phyloP scores from a whole-genome alignment of 1,140 invertebrate species.

The Drosophila mayri region DNA sequence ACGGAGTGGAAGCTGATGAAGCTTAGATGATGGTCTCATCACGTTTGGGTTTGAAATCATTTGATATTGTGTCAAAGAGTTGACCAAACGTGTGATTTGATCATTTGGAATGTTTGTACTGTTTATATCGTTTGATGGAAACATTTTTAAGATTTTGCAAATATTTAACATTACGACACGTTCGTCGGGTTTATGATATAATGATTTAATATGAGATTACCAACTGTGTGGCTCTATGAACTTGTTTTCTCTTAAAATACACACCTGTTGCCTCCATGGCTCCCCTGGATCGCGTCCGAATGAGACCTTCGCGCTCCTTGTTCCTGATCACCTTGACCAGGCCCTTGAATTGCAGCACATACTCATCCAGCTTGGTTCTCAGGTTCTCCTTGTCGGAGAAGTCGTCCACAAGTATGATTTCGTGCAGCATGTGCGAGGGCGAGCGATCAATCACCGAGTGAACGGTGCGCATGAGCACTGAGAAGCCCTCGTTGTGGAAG shows the following conservation, averaged over 20 bases:
- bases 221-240: too few relatives aligned
- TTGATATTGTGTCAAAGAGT: constrained; percentile 7
- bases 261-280: constrained; percentile 95
- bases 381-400: constrained; percentile 98
- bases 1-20: background rate
- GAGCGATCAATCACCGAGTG: constrained; percentile 97
- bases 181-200: background rate
- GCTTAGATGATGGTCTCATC: background rate
- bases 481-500: constrained; percentile 99
- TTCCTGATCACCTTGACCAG: constrained; percentile 96
- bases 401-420: constrained; percentile 99
- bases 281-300: constrained; percentile 95
- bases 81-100: constrained; percentile 6
- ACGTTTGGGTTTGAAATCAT: constrained; percentile 8
- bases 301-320: constrained; percentile 94
- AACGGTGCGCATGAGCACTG: constrained; percentile 97
- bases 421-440: constrained; percentile 95
- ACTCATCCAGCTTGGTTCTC: constrained; percentile 94
- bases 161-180: background rate
- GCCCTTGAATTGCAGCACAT: constrained; percentile 94
- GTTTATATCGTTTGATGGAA: background rate
- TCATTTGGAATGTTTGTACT: background rate
- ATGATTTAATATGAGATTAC: background rate
- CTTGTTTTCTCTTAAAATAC: constrained; percentile 4
- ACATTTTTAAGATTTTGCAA: background rate